phyloP scores from a whole-genome alignment of 2,888 invertebrate genomes.

The Seira sanloemensis region DNA sequence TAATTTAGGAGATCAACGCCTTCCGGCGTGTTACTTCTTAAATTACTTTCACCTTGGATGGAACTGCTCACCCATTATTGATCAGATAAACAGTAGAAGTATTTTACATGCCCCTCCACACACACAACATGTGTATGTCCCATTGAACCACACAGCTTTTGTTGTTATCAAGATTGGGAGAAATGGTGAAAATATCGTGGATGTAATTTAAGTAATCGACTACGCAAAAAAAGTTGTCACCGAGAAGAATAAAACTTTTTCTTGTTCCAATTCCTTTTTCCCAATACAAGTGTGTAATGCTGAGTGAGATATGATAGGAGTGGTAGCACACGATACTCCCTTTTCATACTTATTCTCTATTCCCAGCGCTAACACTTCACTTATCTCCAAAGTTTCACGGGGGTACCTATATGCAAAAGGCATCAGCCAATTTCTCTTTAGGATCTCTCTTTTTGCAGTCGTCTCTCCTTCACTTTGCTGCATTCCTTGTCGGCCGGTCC shows the following conservation, averaged over 20 bases:
- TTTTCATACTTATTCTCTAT: too few relatives aligned
- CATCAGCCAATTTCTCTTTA: not conserved
- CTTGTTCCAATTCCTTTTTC: not conserved
- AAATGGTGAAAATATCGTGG: not conserved
- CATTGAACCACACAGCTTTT: not conserved
- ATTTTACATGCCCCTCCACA: not conserved
- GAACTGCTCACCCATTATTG: slow-evolving; percentile 16
- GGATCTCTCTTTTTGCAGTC: not conserved
- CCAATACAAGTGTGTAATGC: not conserved
- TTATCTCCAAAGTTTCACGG: not conserved
- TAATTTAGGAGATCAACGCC: slow-evolving; percentile 59
- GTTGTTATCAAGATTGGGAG: not conserved
- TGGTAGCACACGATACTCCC: not conserved
- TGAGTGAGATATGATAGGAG: too few relatives aligned
- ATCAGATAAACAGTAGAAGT: not conserved
- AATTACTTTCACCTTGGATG: slow-evolving; percentile 56
- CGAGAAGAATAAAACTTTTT: slow-evolving; percentile 11
- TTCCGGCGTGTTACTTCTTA: slow-evolving; percentile 49
- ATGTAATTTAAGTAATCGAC: slow-evolving; percentile 30
- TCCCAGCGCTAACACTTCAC: not conserved
- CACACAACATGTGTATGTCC: not conserved
- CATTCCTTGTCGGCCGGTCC: not conserved
- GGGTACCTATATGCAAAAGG: not conserved
- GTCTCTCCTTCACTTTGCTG: not conserved
- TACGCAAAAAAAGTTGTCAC: slow-evolving; percentile 26